Conservation (phyloP, 2,113 vertebrate species). For the Tupaia chinensis region DNA sequence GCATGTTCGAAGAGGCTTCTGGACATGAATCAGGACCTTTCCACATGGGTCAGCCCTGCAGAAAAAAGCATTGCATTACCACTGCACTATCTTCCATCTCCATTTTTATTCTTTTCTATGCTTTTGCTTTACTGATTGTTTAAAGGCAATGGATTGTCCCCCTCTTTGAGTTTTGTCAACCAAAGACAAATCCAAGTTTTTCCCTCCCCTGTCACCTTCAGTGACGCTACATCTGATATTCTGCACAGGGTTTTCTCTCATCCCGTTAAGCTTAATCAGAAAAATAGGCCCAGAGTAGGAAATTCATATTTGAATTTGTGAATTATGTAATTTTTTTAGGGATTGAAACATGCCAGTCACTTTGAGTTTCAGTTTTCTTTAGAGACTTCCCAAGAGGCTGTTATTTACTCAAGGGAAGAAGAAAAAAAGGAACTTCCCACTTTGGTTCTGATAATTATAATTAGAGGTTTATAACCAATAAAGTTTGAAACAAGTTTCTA, state of each 20-base stretch:
- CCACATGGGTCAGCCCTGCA: too few relatives aligned
- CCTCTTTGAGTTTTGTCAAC: not conserved
- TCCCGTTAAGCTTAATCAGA: constrained; percentile 38
- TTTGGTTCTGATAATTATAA: constrained; percentile 51
- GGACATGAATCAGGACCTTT: too few relatives aligned
- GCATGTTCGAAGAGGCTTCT: too few relatives aligned
- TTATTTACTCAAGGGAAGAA: constrained; percentile 15
- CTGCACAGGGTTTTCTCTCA: not conserved
- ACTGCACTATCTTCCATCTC: too few relatives aligned
- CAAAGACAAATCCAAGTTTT: not conserved
- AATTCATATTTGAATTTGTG: constrained; percentile 46
- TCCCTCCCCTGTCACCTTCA: not conserved
- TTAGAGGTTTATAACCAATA: constrained; percentile 25
- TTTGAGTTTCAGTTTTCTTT: constrained; percentile 5
- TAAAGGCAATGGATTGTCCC: not conserved
- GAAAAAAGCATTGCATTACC: too few relatives aligned
- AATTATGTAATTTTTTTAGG: not conserved
- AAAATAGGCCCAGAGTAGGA: not conserved
- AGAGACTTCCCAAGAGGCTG: not conserved
- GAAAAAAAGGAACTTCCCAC: not conserved
- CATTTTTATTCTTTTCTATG: not conserved
- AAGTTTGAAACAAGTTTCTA: constrained; percentile 24
- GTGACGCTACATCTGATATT: not conserved
- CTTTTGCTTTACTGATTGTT: constrained; percentile 6
- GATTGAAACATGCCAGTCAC: not conserved